Conservation (phyloP, 2,113 vertebrate species). For the Phoenicopterus ruber region DNA sequence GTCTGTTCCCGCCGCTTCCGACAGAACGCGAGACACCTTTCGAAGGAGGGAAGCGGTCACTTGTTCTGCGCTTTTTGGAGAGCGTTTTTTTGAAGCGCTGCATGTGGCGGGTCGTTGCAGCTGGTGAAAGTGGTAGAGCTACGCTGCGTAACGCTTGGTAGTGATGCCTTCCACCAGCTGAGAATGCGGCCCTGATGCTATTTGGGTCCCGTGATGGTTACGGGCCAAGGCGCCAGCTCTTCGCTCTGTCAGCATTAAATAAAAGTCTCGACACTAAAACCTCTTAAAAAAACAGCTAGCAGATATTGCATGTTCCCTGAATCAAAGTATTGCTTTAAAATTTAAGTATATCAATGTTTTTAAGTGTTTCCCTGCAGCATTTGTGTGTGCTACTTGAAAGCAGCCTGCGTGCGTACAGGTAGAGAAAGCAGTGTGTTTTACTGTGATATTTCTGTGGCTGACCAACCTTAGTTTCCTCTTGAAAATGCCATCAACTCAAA, state of each 20-base stretch:
- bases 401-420: not conserved
- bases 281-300: not conserved
- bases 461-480: not conserved
- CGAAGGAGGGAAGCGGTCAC: not conserved
- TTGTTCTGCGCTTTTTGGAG: not conserved
- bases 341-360: not conserved
- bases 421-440: not conserved
- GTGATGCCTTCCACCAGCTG: not conserved
- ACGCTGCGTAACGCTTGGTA: fast-evolving
- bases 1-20: not conserved
- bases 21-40: not conserved
- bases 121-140: not conserved
- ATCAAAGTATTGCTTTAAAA: not conserved
- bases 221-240: not conserved
- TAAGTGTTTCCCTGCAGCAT: not conserved
- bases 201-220: not conserved
- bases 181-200: not conserved
- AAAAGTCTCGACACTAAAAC: not conserved
- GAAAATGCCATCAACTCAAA: not conserved
- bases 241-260: not conserved
- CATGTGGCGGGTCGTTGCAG: not conserved
- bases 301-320: not conserved
- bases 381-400: not conserved
- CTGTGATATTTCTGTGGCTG: not conserved
- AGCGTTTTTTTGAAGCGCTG: not conserved